Conservation (phyloP, 2,113 vertebrate genomes). For the Ailuropoda melanoleuca region DNA sequence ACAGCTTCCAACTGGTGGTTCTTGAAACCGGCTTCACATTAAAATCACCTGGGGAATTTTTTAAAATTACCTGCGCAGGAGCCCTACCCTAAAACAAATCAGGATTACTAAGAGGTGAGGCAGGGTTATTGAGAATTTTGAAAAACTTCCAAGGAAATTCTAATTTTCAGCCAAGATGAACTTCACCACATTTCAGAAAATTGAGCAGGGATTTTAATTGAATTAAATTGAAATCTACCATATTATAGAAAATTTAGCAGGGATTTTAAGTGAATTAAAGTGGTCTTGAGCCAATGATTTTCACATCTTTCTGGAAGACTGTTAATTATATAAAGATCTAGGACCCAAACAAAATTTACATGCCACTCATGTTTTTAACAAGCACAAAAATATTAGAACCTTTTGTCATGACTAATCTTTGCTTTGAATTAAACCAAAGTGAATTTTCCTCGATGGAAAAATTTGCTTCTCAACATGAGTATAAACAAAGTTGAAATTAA, state of each 20-base stretch:
- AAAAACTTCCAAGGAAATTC: not conserved
- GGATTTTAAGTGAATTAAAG: not conserved
- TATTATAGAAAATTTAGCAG: not conserved
- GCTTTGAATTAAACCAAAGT: not conserved
- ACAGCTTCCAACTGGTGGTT: not conserved
- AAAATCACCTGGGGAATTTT: not conserved
- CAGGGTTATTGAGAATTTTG: not conserved
- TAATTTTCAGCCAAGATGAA: not conserved
- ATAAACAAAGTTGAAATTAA: not conserved
- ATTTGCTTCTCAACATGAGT: not conserved
- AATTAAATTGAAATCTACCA: not conserved
- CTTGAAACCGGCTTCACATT: not conserved
- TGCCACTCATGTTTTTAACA: not conserved
- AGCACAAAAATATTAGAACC: not conserved
- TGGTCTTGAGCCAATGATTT: not conserved
- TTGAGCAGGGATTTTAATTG: not conserved
- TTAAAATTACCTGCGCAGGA: not conserved
- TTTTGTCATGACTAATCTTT: not conserved
- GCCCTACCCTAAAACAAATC: not conserved
- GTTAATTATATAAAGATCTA: not conserved
- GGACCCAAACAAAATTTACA: not conserved
- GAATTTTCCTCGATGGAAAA: not conserved
- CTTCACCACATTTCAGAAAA: not conserved
- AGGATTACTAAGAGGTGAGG: not conserved
- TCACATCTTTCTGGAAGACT: not conserved